A percentile compares a stretch with the other conserved stretches of the same genome.
These are phyloP conservation scores for Drosophila demipolita DNA, from an alignment of 2,888 invertebrate genomes.

Conservation along the genomic window DNA sequence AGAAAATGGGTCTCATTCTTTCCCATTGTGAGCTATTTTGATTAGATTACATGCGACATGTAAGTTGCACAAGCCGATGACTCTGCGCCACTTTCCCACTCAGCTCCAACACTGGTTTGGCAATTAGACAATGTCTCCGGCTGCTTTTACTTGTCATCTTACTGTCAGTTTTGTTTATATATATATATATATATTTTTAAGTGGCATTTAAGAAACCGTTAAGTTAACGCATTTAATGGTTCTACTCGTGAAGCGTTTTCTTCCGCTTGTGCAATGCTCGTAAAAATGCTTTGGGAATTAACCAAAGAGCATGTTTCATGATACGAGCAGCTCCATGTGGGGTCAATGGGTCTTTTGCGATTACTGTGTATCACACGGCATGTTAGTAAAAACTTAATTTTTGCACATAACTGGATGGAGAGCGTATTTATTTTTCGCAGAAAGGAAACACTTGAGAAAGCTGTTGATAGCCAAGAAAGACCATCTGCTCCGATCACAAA, in stretches of 20 bases:
- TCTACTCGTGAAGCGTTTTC: constrained; percentile 43
- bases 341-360: constrained; percentile 5
- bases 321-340: constrained; percentile 11
- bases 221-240: constrained; percentile 73
- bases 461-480: not conserved
- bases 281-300: constrained; percentile 58
- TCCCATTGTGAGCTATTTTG: constrained; percentile 26
- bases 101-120: constrained; percentile 10
- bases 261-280: constrained; percentile 60
- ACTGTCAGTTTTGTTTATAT: constrained; percentile 21
- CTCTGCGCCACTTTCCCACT: not conserved
- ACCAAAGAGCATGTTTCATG: constrained; percentile 33
- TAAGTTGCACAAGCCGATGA: constrained; percentile 32
- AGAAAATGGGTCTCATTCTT: constrained; percentile 24
- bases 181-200: constrained; percentile 9
- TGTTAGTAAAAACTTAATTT: not conserved
- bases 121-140: constrained; percentile 39
- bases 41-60: constrained; percentile 56
- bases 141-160: constrained; percentile 35
- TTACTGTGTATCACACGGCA: not conserved
- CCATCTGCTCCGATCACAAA: not conserved
- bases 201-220: constrained; percentile 56
- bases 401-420: not conserved
- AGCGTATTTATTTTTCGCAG: not conserved
- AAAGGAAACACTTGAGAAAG: not conserved